Conservation (phyloP, 2,797 vertebrate species). For the Microctenopoma steveboyesi region DNA sequence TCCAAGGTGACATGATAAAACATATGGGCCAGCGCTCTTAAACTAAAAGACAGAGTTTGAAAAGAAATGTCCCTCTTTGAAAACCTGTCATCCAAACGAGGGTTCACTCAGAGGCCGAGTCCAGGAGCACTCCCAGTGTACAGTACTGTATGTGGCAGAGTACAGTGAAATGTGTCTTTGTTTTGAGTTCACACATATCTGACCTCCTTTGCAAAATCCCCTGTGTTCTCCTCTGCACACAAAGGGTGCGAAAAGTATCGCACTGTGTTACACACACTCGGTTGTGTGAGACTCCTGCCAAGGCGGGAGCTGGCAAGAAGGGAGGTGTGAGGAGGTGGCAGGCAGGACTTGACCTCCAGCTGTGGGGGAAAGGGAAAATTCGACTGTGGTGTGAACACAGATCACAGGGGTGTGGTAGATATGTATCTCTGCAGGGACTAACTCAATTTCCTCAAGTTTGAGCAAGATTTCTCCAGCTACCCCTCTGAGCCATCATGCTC, state of each 20-base stretch:
- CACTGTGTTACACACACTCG: constrained; percentile 55
- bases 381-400: constrained; percentile 34
- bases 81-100: constrained; percentile 43
- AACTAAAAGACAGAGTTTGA: constrained; percentile 37
- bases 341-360: constrained; percentile 55
- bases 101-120: constrained; percentile 67
- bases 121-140: constrained; percentile 23
- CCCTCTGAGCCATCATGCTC: background rate
- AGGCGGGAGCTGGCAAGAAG: constrained; percentile 30
- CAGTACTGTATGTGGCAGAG: constrained; percentile 29
- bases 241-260: constrained; percentile 69
- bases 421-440: constrained; percentile 30
- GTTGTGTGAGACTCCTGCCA: constrained; percentile 51
- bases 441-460: constrained; percentile 16
- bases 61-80: constrained; percentile 56
- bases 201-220: constrained; percentile 67
- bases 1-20: constrained; percentile 59
- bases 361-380: constrained; percentile 33
- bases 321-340: constrained; percentile 40
- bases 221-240: constrained; percentile 29
- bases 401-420: constrained; percentile 40
- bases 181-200: constrained; percentile 73
- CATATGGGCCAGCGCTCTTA: constrained; percentile 33
- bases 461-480: constrained; percentile 4
- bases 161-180: constrained; percentile 68